Evolutionary conservation across 2,113 vertebrate species (phyloP).

Genomic region (Pangasianodon gigas): DNA sequence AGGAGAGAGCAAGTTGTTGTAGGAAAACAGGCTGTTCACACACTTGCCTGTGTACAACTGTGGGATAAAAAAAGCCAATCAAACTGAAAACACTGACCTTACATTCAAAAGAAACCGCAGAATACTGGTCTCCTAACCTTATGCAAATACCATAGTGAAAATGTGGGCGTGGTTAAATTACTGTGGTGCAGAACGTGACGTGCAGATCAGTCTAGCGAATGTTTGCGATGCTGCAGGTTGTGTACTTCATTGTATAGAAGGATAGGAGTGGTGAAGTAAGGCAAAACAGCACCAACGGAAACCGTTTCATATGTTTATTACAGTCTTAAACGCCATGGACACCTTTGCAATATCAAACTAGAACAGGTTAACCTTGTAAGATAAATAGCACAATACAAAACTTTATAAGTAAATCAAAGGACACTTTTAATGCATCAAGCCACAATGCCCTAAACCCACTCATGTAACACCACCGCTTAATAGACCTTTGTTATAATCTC

Average conservation of each 20-base stretch:
- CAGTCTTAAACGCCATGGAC: constrained; percentile 34
- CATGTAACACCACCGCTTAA: neutral
- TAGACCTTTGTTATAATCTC: neutral
- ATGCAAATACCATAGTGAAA: neutral
- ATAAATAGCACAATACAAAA: constrained; percentile 48
- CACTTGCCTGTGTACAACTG: neutral
- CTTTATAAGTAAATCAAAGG: constrained; percentile 10
- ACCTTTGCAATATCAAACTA: constrained; percentile 34
- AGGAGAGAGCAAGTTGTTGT: too few species aligned
- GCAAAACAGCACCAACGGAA: neutral
- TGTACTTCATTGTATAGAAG: neutral
- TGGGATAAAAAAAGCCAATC: neutral
- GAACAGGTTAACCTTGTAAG: constrained; percentile 8
- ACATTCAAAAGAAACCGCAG: neutral
- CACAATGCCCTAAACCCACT: neutral
- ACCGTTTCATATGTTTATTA: constrained; percentile 39
- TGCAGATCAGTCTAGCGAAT: too few species aligned
- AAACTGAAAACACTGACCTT: neutral
- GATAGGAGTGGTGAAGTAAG: neutral
- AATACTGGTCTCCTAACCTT: neutral
- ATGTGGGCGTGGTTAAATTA: neutral
- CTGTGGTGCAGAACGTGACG: neutral
- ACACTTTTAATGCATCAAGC: constrained; percentile 23
- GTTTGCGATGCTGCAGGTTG: too few species aligned
- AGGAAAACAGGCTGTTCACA: neutral